A percentile compares a stretch with the other conserved stretches of the same genome.
Evolutionary conservation across 2,113 vertebrate genomes (phyloP).

Genomic region (Geococcyx californianus): DNA sequence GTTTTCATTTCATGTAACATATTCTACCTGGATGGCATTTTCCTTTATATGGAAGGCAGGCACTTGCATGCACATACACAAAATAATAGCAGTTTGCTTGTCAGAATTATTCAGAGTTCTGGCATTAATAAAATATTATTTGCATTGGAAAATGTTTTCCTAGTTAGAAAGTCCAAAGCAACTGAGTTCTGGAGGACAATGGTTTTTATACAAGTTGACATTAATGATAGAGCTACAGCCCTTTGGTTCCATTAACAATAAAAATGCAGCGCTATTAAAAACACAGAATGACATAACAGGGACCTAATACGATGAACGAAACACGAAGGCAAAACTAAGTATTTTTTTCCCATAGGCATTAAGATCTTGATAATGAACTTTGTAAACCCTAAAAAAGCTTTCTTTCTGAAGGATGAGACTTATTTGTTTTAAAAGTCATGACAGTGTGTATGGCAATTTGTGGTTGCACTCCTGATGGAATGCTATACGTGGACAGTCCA

Average conservation of each 20-base stretch:
- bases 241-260: conserved; percentile 45
- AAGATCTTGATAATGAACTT: conserved; percentile 23
- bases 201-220: conserved; percentile 56
- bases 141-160: conserved; percentile 47
- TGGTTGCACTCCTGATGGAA: not conserved
- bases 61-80: not conserved
- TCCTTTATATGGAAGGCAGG: not conserved
- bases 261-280: conserved; percentile 30
- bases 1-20: conserved; percentile 29
- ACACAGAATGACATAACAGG: conserved; percentile 34
- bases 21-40: conserved; percentile 32
- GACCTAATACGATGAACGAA: conserved; percentile 23
- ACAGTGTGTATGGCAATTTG: not conserved
- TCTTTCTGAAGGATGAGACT: not conserved
- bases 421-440: not conserved
- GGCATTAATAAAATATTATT: conserved; percentile 68
- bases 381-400: not conserved
- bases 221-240: conserved; percentile 43
- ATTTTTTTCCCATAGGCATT: not conserved
- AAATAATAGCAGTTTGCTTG: conserved; percentile 28
- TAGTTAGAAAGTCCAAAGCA: conserved; percentile 38
- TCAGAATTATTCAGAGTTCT: conserved; percentile 55
- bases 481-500: not conserved
- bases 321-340: not conserved
- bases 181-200: conserved; percentile 1